phyloP scores from a whole-genome alignment of 2,888 invertebrate species.

The Drosophila anceps region DNA sequence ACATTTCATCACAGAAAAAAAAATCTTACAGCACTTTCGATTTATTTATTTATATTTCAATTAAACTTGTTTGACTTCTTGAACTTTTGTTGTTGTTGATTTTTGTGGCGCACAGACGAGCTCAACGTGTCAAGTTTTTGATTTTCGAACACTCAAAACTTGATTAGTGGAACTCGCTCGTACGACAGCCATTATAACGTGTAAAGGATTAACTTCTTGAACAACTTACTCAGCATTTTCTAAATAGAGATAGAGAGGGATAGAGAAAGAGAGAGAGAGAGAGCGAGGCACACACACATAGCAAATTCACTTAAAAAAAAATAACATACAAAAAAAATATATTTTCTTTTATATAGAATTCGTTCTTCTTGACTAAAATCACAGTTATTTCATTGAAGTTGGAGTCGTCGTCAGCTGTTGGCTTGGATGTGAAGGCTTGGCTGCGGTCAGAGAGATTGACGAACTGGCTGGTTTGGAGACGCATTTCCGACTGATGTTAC shows the following conservation, averaged over 20 bases:
- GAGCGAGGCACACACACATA: conserved; percentile 1
- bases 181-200: conserved; percentile 34
- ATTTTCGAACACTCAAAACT: conserved; percentile 69
- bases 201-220: neutral
- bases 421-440: neutral
- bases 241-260: neutral
- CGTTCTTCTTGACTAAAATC: neutral
- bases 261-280: neutral
- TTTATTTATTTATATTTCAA: neutral
- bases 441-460: conserved; percentile 27
- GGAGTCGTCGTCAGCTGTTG: neutral
- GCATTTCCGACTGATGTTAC: conserved; percentile 83
- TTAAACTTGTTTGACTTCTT: neutral
- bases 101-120: conserved; percentile 58
- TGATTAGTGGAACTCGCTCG: conserved; percentile 73
- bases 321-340: conserved; percentile 10
- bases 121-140: conserved; percentile 78
- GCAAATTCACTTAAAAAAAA: conserved; percentile 1
- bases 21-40: neutral
- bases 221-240: conserved; percentile 20
- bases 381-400: conserved; percentile 2
- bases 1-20: too few relatives aligned
- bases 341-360: neutral
- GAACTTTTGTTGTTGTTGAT: conserved; percentile 2
- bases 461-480: conserved; percentile 81